Base-by-base conservation (phyloP, 2,113 vertebrate species). In the Ciconia boyciana region DNA sequence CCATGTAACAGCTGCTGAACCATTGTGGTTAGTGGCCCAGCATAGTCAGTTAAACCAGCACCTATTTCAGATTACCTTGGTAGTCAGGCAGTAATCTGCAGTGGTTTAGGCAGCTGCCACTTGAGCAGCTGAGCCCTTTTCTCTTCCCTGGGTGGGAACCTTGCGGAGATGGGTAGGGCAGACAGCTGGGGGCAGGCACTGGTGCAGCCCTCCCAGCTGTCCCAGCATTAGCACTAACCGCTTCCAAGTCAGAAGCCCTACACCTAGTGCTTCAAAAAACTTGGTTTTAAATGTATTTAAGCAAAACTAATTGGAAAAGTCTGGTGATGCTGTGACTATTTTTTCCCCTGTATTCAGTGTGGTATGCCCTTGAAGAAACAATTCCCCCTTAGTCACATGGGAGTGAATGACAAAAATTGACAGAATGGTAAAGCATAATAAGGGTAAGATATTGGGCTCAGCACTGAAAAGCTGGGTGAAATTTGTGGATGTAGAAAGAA, bases 31-130 rank as follows among this genome's bases (percentile, higher is more conserved):
- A 77, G 62, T 81, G 54, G 82, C n/a, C 89, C 17, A 26, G 71
- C 41, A 18, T 2, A 52, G 28, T 77, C 36, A 83, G 1, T 29
- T 94, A 88, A 93, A 78, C 25, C 4, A 2, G 60, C 74, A 95
- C 68, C 83, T 96, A 89, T 78, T 92, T 94, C 89, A 62, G 34
- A 87, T 92, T 94, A 92, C 89, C 60, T 95, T 89, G 72, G 51
- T 44, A 77, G 64, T 29, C 2, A 1, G 25, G 62, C 83, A 32
- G 49, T 93, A 61, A 87, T 92, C 91, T 94, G 60, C 72, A 83
- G 89, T 74, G 86, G 86, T 95, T 94, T 19, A 86, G 74, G 69
- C 93, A 94, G 94, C 91, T 97, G 91, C 60, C 16, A 5, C 60
- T 62, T 24, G 76, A 87, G 83, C 94, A 96, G 89, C 96, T 95